Conservation (phyloP, 2,113 vertebrate species). For the Mungos mungo region DNA sequence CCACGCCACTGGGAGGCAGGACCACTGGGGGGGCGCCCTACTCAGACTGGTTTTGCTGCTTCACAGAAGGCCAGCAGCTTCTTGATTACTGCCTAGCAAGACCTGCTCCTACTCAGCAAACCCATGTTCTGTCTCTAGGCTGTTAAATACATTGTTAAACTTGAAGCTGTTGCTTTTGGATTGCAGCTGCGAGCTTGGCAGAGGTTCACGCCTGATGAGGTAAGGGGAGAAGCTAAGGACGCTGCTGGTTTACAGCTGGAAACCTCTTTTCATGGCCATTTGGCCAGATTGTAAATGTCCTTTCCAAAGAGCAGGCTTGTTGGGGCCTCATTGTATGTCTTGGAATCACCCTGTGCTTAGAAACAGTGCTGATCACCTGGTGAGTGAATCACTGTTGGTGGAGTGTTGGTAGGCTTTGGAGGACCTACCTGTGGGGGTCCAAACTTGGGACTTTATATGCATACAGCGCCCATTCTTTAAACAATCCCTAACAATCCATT, state of each 20-base stretch:
- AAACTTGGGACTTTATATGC: neutral
- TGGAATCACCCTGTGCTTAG: slow-evolving; percentile 58
- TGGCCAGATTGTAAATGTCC: slow-evolving; percentile 68
- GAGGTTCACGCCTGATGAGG: slow-evolving; percentile 62
- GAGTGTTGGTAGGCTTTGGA: slow-evolving; percentile 37
- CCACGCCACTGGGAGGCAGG: neutral
- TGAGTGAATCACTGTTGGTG: slow-evolving; percentile 61
- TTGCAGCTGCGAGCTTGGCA: slow-evolving; percentile 74
- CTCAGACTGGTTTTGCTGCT: neutral
- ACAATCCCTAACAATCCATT: neutral
- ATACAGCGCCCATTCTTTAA: neutral
- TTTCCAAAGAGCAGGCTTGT: slow-evolving; percentile 65
- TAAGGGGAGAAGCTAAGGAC: slow-evolving; percentile 73
- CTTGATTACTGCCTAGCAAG: slow-evolving; percentile 19
- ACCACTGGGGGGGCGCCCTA: neutral
- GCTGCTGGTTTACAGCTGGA: slow-evolving; percentile 67
- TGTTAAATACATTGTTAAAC: slow-evolving; percentile 71
- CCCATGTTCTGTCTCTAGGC: slow-evolving; percentile 69
- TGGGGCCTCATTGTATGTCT: slow-evolving; percentile 68
- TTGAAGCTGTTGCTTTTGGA: slow-evolving; percentile 58
- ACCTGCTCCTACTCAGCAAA: slow-evolving; percentile 50
- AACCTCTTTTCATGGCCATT: slow-evolving; percentile 67
- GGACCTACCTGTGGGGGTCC: neutral
- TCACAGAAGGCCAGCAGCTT: neutral
- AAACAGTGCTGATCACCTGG: slow-evolving; percentile 56